Evolutionary conservation across 2,888 invertebrate genomes (phyloP), one percentile per base, ranked within the genome.

Genomic region (Smittia sp.): DNA sequence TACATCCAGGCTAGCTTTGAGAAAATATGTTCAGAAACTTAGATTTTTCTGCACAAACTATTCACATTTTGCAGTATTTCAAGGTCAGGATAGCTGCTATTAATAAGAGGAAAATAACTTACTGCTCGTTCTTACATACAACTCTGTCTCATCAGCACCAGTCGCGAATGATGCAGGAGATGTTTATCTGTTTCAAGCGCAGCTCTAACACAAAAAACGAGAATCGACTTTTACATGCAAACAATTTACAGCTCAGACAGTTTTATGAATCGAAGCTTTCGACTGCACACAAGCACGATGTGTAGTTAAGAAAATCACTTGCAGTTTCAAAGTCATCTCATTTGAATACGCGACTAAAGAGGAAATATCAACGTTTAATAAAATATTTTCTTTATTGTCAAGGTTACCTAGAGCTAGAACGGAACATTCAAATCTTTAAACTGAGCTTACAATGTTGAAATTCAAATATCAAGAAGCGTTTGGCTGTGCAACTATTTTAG

Each of bases 261-360:
- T 63, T 63, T 63, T 63, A 27, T 63, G 25, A 63, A 63, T 13
- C 63, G n/a, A 63, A 63, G 9, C 22, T 20, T 22, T 58, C 46
- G 58, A 20, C 63, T 2, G 63, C 25, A 22, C 58, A 58, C n/a
- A 58, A 58, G 58, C 58, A 63, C 20, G 27, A 27, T 63, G 24
- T 63, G 63, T 27, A 63, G 27, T 27, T 27, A 15, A 63, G 25
- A 63, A 63, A 63, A 27, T 63, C 63, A 63, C 63, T 63, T 63
- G 63, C 63, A 63, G 63, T 63, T 63, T 63, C 63, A 63, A 63
- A 63, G 63, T 63, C 63, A 63, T 63, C 63, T 27, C 27, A 15
- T 27, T 25, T 27, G 15, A 63, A 63, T 63, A 63, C 9, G 27
- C 25, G 25, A 63, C 24, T 63, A 63, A 63, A 63, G 25, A 63